These are phyloP conservation scores for Nerophis ophidion DNA, from an alignment of 2,113 vertebrate species.

Conservation along the genomic window DNA sequence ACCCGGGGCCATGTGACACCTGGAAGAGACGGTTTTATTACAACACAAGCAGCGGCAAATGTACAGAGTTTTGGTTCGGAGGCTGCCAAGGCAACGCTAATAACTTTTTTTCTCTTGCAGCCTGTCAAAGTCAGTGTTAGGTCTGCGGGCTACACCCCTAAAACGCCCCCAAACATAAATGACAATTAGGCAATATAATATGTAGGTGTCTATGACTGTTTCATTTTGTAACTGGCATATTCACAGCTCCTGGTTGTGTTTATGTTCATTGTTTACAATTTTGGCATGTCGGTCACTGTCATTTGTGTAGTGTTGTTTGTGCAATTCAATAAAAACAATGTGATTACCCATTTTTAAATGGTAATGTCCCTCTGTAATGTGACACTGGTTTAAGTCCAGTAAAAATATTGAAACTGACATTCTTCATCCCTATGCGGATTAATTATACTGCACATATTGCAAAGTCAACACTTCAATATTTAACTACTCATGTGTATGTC, in stretches of 20 bases:
- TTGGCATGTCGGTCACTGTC: conserved; percentile 3
- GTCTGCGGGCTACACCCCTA: background rate
- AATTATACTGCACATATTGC: no score
- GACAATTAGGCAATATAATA: background rate
- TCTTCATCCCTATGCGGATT: no score
- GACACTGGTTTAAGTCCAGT: no score
- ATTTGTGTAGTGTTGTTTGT: conserved; percentile 3
- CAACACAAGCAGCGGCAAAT: conserved; percentile 66
- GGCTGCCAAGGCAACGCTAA: conserved; percentile 87
- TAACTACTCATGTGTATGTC: no score
- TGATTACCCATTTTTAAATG: conserved; percentile 3
- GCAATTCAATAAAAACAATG: conserved; percentile 1
- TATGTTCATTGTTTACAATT: background rate
- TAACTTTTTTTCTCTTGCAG: conserved; percentile 78
- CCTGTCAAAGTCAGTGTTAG: conserved; percentile 74
- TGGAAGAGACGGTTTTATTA: conserved; percentile 85
- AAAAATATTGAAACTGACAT: no score
- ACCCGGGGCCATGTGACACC: conserved; percentile 76
- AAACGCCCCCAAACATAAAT: background rate
- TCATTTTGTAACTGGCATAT: background rate
- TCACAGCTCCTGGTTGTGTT: background rate
- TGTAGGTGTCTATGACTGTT: background rate
- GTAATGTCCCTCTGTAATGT: no score
- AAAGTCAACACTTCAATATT: no score
- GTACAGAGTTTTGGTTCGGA: conserved; percentile 88